Conservation (phyloP, 37 sponge, comb jelly and placozoan species). For the Diacarnus erythraeanus region DNA sequence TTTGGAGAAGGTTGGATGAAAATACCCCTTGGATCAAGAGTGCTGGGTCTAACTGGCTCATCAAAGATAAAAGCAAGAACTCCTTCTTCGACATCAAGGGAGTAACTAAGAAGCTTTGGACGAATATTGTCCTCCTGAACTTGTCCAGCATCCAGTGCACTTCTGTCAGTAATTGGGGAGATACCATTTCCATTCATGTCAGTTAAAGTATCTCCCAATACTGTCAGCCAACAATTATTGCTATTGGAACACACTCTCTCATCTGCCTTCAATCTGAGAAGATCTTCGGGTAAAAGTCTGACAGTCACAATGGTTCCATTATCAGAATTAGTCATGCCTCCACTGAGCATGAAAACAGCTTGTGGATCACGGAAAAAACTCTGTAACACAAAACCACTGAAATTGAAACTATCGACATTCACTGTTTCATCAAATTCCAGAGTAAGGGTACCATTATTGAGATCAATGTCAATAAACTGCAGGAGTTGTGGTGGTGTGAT, state of each 20-base stretch:
- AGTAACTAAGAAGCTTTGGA: conserved; percentile 55
- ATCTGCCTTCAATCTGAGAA: conserved; percentile 54
- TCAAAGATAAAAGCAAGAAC: conserved; percentile 64
- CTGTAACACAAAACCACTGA: conserved; percentile 72
- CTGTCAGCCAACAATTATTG: conserved; percentile 91
- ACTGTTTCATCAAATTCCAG: conserved; percentile 78
- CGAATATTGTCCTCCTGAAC: conserved; percentile 61
- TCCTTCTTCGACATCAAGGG: conserved; percentile 79
- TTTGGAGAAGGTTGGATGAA: conserved; percentile 56
- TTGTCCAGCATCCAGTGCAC: conserved; percentile 42
- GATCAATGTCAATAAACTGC: conserved; percentile 48
- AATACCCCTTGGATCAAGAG: conserved; percentile 55
- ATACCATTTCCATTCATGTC: conserved; percentile 82
- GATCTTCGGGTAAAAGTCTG: conserved; percentile 35
- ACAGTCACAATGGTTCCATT: conserved; percentile 70
- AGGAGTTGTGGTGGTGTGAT: conserved; percentile 59
- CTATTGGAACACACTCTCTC: conserved; percentile 80
- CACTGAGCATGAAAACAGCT: conserved; percentile 49
- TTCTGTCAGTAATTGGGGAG: conserved; percentile 4
- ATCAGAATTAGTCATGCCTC: conserved; percentile 46
- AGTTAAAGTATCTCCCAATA: conserved; percentile 23
- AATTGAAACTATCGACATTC: conserved; percentile 64
- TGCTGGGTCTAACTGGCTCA: conserved; percentile 75
- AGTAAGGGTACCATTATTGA: conserved; percentile 67
- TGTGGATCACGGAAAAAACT: conserved; percentile 77